These are phyloP conservation scores for Gasteruption jaculator DNA, from an alignment of 2,888 invertebrate genomes.

Conservation along the genomic window DNA sequence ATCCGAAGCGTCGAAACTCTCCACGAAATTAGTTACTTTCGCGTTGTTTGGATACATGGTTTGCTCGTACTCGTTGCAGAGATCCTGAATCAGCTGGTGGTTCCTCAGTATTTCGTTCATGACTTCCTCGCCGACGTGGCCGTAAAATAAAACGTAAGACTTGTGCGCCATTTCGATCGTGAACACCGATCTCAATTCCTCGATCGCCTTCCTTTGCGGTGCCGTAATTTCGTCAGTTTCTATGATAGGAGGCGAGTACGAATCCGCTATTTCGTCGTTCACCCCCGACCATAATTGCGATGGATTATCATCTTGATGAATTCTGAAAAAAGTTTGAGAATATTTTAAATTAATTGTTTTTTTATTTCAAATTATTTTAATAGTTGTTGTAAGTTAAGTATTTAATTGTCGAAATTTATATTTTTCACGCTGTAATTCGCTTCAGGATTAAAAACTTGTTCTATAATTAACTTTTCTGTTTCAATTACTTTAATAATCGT, in stretches of 20 bases:
- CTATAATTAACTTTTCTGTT: too few relatives aligned
- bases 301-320: conserved; percentile 19
- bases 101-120: conserved; percentile 74
- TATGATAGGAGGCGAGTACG: conserved; percentile 58
- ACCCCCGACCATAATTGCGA: conserved; percentile 22
- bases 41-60: too few relatives aligned
- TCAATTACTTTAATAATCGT: too few relatives aligned
- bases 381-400: too few relatives aligned
- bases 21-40: conserved; percentile 32
- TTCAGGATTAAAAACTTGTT: too few relatives aligned
- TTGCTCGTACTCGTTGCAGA: conserved; percentile 73
- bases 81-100: conserved; percentile 68
- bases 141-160: conserved; percentile 72
- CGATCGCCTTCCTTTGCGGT: conserved; percentile 59
- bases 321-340: too few relatives aligned
- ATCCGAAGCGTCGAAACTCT: too few relatives aligned
- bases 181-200: conserved; percentile 79
- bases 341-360: too few relatives aligned
- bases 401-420: too few relatives aligned
- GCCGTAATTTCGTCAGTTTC: conserved; percentile 37
- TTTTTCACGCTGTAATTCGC: too few relatives aligned
- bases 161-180: conserved; percentile 79
- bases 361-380: too few relatives aligned
- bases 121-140: conserved; percentile 67
- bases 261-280: conserved; percentile 56